A percentile compares a stretch with the other conserved stretches of the same genome.
Evolutionary conservation across 2,113 vertebrate genomes (phyloP).

Genomic region (Murina feae): DNA sequence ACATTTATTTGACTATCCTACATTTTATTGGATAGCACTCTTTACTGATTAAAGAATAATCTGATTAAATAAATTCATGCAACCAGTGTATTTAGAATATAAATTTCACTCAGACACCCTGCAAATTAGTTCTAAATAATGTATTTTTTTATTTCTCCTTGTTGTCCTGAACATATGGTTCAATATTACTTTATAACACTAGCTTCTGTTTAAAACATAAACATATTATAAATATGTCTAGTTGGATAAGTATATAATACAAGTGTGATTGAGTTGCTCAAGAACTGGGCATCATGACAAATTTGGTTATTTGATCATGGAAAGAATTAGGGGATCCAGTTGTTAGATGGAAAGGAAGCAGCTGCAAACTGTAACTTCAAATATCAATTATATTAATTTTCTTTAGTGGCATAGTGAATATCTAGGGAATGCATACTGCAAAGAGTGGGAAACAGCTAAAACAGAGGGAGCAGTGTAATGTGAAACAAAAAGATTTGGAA

Average conservation of each 20-base stretch:
- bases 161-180: neutral
- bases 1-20: neutral
- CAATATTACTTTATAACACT: neutral
- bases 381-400: constrained; percentile 67
- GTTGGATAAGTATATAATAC: neutral
- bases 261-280: neutral
- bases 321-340: neutral
- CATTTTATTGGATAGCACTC: neutral
- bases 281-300: neutral
- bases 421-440: constrained; percentile 40
- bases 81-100: neutral
- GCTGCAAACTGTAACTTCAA: constrained; percentile 56
- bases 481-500: neutral
- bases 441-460: constrained; percentile 54
- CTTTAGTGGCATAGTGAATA: constrained; percentile 2
- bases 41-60: neutral
- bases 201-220: neutral
- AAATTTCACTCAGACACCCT: neutral
- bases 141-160: neutral
- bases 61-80: neutral
- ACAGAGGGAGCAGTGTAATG: neutral
- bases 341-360: constrained; percentile 40
- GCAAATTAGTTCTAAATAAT: neutral
- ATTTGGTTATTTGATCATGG: constrained; percentile 30
- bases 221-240: neutral